Evolutionary conservation across 2,113 vertebrate species (phyloP).

Genomic region (Micronycteris hirsuta): DNA sequence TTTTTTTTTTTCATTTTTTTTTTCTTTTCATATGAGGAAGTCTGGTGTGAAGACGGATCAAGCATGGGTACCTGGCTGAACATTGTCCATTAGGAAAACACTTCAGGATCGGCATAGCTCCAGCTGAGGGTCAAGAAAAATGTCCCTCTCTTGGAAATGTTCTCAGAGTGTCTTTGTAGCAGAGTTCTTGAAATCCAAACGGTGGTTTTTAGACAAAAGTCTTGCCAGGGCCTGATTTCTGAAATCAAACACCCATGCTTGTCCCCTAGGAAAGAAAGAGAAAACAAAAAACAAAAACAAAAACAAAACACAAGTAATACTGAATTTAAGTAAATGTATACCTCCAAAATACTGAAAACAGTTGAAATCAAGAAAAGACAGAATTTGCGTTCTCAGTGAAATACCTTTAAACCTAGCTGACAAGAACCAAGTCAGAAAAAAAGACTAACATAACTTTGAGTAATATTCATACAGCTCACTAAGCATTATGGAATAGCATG

Average conservation of each 20-base stretch:
- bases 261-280: conserved; percentile 76
- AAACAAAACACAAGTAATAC: conserved; percentile 86
- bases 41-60: conserved; percentile 84
- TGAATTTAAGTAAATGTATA: conserved; percentile 88
- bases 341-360: conserved; percentile 90
- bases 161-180: conserved; percentile 65
- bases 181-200: conserved; percentile 77
- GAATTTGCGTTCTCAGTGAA: conserved; percentile 88
- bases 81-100: conserved; percentile 74
- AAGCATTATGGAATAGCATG: conserved; percentile 97
- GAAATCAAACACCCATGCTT: conserved; percentile 84
- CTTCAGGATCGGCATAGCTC: conserved; percentile 51
- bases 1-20: conserved; percentile 62
- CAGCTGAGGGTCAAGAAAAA: conserved; percentile 64
- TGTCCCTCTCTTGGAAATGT: conserved; percentile 70
- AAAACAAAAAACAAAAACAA: conserved; percentile 72
- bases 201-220: conserved; percentile 77
- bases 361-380: conserved; percentile 83
- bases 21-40: conserved; percentile 78
- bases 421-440: conserved; percentile 86
- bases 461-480: conserved; percentile 92
- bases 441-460: conserved; percentile 89
- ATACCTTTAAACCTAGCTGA: conserved; percentile 88
- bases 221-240: conserved; percentile 82
- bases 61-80: conserved; percentile 83